These are phyloP conservation scores for Acyrthosiphon pisum DNA, from an alignment of 1,140 invertebrate genomes.

Conservation along the genomic window DNA sequence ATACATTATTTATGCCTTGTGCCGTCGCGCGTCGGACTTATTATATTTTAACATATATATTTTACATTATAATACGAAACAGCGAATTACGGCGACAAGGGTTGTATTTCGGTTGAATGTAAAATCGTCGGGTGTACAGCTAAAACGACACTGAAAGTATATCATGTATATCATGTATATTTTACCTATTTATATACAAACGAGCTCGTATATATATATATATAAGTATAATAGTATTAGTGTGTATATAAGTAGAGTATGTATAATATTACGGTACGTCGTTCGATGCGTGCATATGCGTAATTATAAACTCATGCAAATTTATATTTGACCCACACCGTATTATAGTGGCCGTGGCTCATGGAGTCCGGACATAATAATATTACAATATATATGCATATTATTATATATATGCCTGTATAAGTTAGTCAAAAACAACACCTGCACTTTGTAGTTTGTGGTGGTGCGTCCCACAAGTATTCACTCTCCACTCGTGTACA, in stretches of 20 bases:
- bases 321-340: not conserved
- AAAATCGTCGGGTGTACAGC: not conserved
- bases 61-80: not conserved
- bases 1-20: not conserved
- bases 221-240: not conserved
- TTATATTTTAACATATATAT: not conserved
- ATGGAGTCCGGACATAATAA: not conserved
- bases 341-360: not conserved
- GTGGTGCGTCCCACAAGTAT: not conserved
- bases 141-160: not conserved
- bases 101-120: not conserved
- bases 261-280: not conserved
- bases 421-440: not conserved
- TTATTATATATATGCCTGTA: not conserved
- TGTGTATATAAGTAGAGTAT: not conserved
- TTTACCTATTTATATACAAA: not conserved
- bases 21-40: not conserved
- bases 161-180: not conserved
- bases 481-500: not conserved
- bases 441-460: too few relatives aligned
- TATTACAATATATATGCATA: not conserved
- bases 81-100: not conserved
- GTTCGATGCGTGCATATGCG: not conserved
- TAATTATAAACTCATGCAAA: conserved; percentile 14
- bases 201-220: too few relatives aligned